Evolutionary conservation across 2,113 vertebrate genomes (phyloP).

Genomic region (Brachionichthys hirsutus): DNA sequence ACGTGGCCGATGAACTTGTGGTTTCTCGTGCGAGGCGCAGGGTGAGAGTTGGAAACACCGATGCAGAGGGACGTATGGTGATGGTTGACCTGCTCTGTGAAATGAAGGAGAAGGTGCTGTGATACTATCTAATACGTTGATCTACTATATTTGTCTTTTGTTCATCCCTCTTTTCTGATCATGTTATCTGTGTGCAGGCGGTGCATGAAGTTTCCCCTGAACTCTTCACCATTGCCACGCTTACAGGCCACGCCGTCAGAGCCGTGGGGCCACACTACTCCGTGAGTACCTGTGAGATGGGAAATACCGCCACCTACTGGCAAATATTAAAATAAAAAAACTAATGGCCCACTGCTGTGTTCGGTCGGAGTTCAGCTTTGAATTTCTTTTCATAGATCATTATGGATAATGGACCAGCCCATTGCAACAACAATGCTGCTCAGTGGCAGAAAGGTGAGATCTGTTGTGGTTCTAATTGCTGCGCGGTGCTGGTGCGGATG

Average conservation of each 20-base stretch:
- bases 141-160: not conserved
- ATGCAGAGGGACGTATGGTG: constrained; percentile 83
- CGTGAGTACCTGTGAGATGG: constrained; percentile 56
- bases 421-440: constrained; percentile 56
- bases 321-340: not conserved
- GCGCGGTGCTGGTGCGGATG: no score
- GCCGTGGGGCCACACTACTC: constrained; percentile 83
- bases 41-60: constrained; percentile 82
- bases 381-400: constrained; percentile 73
- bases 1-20: constrained; percentile 81
- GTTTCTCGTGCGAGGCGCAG: constrained; percentile 77
- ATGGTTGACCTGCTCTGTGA: constrained; percentile 83
- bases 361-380: not conserved
- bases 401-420: constrained; percentile 82
- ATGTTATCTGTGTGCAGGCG: constrained; percentile 64
- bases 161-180: not conserved
- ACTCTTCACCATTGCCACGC: constrained; percentile 81
- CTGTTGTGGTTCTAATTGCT: fast-evolving
- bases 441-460: constrained; percentile 78
- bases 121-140: not conserved
- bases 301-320: not conserved
- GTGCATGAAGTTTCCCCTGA: constrained; percentile 66
- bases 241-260: constrained; percentile 82
- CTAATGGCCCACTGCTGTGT: not conserved
- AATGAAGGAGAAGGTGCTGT: constrained; percentile 81